These are phyloP conservation scores for Chaetophractus vellerosus DNA, from an alignment of 2,797 vertebrate genomes.

Conservation along the genomic window DNA sequence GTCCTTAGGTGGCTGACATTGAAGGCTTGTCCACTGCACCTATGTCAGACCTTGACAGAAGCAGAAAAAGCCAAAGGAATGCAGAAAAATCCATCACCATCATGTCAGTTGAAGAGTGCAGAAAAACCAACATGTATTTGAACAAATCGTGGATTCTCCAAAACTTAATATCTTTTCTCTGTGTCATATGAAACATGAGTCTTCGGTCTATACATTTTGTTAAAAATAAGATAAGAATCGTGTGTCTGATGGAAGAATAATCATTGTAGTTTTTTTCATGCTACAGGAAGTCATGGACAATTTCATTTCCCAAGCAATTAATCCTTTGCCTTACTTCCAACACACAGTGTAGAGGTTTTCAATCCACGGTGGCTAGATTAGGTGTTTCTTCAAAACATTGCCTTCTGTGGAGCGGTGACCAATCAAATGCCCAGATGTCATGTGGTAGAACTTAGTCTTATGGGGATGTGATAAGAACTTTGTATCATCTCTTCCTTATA, in stretches of 20 bases:
- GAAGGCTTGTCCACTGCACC: not conserved
- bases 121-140: not conserved
- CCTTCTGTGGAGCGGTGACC: not conserved
- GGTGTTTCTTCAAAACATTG: not conserved
- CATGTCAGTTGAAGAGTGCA: not conserved
- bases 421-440: not conserved
- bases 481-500: not conserved
- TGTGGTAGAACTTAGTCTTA: not conserved
- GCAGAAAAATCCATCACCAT: not conserved
- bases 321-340: not conserved
- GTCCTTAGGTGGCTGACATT: not conserved
- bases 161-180: not conserved
- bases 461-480: not conserved
- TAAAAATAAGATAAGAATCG: not conserved
- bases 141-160: not conserved
- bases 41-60: not conserved
- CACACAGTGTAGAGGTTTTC: not conserved
- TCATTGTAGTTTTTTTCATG: not conserved
- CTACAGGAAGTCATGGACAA: not conserved
- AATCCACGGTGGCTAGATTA: not conserved
- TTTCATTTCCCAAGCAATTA: not conserved
- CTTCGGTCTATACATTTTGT: not conserved
- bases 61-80: not conserved
- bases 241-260: not conserved
- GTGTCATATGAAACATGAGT: not conserved